Percentiles rank a stretch among this genome's conserved stretches.
Evolutionary conservation across 35 echinoderm and acorn worm genomes (phyloP).

Genomic region (Patiria miniata): DNA sequence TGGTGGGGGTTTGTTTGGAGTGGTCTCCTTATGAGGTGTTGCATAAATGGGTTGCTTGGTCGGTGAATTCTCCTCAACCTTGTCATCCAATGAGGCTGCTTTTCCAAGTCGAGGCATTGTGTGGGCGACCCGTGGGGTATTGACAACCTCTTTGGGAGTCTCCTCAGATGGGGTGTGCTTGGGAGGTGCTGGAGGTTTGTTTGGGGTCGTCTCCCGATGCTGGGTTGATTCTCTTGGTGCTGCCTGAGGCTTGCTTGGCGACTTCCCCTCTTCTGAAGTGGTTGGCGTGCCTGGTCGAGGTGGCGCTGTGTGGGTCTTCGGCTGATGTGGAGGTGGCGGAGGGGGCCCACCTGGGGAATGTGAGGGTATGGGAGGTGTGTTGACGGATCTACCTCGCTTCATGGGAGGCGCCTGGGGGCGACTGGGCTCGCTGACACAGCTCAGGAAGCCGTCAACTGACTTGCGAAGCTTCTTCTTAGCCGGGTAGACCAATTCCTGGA

Average conservation of each 20-base stretch:
- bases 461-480: neutral
- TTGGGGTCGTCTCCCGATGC: neutral
- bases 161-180: neutral
- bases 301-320: neutral
- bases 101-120: too few relatives aligned
- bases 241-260: neutral
- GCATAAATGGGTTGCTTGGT: too few relatives aligned
- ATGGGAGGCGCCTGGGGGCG: slow-evolving; percentile 7
- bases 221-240: neutral
- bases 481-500: neutral
- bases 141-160: neutral
- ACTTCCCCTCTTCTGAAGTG: neutral
- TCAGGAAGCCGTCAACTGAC: neutral
- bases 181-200: neutral
- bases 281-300: neutral
- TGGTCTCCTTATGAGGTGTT: neutral
- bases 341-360: neutral
- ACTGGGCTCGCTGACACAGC: neutral
- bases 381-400: neutral
- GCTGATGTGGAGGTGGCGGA: neutral
- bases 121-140: too few relatives aligned
- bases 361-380: neutral
- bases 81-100: too few relatives aligned
- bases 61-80: too few relatives aligned
- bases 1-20: neutral